phyloP scores from a whole-genome alignment of 2,888 invertebrate genomes.

The Troilus luridus region DNA sequence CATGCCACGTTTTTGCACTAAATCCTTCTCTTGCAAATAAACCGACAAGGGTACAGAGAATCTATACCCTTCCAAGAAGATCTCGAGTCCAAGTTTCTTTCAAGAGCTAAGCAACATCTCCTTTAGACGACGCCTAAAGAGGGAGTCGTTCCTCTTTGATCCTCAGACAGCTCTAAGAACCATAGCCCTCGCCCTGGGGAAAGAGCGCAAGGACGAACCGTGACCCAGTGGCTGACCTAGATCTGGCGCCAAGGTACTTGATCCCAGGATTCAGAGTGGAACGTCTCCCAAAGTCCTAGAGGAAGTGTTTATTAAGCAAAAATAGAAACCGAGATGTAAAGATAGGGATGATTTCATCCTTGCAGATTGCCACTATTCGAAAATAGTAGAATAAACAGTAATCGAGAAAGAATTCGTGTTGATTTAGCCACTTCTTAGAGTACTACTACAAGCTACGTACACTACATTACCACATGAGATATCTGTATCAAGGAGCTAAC shows the following conservation, averaged over 20 bases:
- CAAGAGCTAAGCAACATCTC: neutral
- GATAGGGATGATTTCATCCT: neutral
- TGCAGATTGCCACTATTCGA: neutral
- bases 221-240: conserved; percentile 17
- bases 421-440: neutral
- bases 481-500: neutral
- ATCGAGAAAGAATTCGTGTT: neutral
- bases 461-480: no score
- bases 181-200: neutral
- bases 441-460: neutral
- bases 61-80: no score
- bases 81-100: neutral
- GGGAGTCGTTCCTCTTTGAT: neutral
- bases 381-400: neutral
- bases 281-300: neutral
- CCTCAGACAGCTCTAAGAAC: neutral
- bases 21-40: no score
- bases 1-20: no score
- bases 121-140: neutral
- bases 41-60: no score
- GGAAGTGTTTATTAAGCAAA: neutral
- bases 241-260: neutral
- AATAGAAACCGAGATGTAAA: neutral
- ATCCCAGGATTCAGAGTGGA: neutral
- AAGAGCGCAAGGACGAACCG: neutral